Base-by-base conservation (phyloP, 1,140 invertebrate genomes). In the Oncopeltus fasciatus region DNA sequence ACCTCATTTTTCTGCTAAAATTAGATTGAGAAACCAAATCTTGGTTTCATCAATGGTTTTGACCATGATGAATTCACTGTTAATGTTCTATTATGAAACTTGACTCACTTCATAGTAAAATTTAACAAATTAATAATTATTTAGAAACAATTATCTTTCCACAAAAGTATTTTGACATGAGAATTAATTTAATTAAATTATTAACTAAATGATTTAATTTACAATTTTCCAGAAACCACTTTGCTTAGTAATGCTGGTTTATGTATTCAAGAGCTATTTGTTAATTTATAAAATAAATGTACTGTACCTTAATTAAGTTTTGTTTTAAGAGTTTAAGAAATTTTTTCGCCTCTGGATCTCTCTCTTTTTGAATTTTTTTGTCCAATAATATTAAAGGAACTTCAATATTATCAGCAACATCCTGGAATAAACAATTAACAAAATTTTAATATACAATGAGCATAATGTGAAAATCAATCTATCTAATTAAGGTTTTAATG, bases 321-420 rank as follows among this genome's bases (percentile, higher is more conserved):
- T 65, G 61, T 8, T 63, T 58, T 46, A 63, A 24, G 5, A 56
- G 44, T 51, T 62, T 47, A 9, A 66, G 24, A 20, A 24, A 24
- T 28, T 51, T 60, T 33, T 31, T 59, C 33, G 51, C 62, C 2
- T 61, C 47, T 51, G 56, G n/a, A 11, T 21, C n/a, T 16, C 51
- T 59, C 57, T 59, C 61, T 28, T 61, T 43, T 20, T 60, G 24
- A 16, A 74, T 44, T 65, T 70, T 69, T 21, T 68, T 67, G 26
- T 70, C 57, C 8, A 75, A 57, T 61, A 76, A 72, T 21, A 66
- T 67, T 18, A 75, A 14, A n/a, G 71, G 70, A 8, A 77, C 75
- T 66, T 77, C 72, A 43, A 69, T 68, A 38, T 71, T 68, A 29
- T 69, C 69, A 4, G 76, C 72, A 28, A 72, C 70, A 68, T 76